These are phyloP conservation scores for Drosophila barbarae DNA, from an alignment of 2,888 invertebrate genomes.

Conservation along the genomic window DNA sequence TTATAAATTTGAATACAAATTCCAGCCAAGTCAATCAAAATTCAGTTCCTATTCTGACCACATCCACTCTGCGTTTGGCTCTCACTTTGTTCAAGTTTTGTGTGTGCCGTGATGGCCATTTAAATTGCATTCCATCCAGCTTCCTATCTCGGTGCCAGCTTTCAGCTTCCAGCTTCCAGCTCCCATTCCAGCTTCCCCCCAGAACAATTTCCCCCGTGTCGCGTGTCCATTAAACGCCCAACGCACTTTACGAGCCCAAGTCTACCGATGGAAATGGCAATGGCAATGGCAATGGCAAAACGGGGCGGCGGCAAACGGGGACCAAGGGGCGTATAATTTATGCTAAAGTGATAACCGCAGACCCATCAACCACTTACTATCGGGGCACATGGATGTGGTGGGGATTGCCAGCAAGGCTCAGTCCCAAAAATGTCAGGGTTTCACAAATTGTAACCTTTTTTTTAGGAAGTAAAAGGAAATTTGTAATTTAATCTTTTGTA, in stretches of 20 bases:
- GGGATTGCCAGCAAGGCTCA: neutral
- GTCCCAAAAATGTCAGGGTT: neutral
- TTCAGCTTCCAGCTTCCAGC: neutral
- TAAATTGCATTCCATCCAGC: constrained; percentile 18
- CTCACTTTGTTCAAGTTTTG: constrained; percentile 8
- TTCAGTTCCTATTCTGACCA: constrained; percentile 1
- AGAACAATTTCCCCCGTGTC: constrained; percentile 13
- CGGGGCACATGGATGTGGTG: constrained; percentile 16
- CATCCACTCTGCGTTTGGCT: constrained; percentile 11
- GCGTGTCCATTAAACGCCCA: constrained; percentile 41
- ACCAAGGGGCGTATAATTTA: constrained; percentile 35
- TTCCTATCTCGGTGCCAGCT: neutral
- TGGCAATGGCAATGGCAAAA: constrained; percentile 2
- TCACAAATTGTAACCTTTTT: neutral
- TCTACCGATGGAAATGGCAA: constrained; percentile 11
- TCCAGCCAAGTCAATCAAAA: neutral
- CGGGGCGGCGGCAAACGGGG: neutral
- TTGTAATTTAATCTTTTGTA: too few species aligned
- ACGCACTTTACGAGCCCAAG: constrained; percentile 36
- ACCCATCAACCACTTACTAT: constrained; percentile 37
- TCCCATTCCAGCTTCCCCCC: neutral
- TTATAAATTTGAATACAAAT: rapidly evolving
- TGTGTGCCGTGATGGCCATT: constrained; percentile 10
- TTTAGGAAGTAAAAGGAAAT: too few species aligned
- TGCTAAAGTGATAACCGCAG: constrained; percentile 43